Evolutionary conservation across 2,797 vertebrate species (phyloP), one percentile per base, ranked within the genome.

Genomic region (Sebastes dallii): DNA sequence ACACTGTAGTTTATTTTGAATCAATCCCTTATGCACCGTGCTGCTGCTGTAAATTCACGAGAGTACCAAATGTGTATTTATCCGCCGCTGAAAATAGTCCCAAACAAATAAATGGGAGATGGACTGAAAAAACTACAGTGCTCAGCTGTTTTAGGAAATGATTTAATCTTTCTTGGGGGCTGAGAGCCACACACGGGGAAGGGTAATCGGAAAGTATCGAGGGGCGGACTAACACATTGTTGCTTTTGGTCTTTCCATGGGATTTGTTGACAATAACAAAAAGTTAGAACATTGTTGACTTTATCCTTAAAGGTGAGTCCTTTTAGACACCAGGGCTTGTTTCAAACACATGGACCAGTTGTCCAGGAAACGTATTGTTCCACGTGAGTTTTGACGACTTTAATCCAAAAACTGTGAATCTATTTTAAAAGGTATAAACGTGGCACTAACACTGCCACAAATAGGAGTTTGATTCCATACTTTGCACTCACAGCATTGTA

Each of bases 401-500:
- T 50, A 81, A 77, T 77, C 76, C 60, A 58, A 36, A 62, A 62
- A 61, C 67, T 71, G 75, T 55, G 81, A 59, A 60, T 52, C 8
- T 54, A 30, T 74, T 74, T 58, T 54, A n/a, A 65, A 88, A 77
- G 73, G 72, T 55, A 34, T 46, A 83, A 82, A 82, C 22, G 67
- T 80, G 76, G 72, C 66, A 65, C 24, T 16, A 72, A 80, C 56
- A 27, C 67, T 13, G 76, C 72, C 67, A 77, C 66, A 55, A 86
- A 78, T 55, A 68, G 69, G 72, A 72, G 77, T 65, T 18, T 24
- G 30, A 84, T 72, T 71, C 88, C 71, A 39, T 78, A 58, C 80
- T 76, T 46, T 75, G 67, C 70, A 36, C 74, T 84, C 74, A 24
- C 2, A 20, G 70, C 34, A 32, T 66, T 69, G 85, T 89, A 86